Evolutionary conservation across 2,797 vertebrate genomes (phyloP), one percentile per base, ranked within the genome.

Genomic region (Kryptolebias ocellatus): DNA sequence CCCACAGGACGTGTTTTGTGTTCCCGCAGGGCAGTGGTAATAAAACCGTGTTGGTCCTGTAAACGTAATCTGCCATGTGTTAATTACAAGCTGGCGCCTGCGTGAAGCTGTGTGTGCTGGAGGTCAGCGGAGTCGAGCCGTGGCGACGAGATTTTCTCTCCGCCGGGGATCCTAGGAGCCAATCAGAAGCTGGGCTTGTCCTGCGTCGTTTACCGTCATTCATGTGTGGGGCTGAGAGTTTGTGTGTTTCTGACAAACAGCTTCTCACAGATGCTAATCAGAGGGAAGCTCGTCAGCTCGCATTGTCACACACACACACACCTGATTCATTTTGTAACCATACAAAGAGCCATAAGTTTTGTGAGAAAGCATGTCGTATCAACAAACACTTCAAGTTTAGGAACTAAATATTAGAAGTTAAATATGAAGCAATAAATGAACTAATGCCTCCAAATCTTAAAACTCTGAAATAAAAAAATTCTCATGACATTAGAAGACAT

Each of bases 21-120:
- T 68, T 72, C 78, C 83, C 24, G n/a, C 46, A 74, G 82, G 80
- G 70, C 66, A 78, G 70, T 34, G 64, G 81, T 89, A 83, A 90
- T 94, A 93, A 94, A 93, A 91, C 89, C 88, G 46, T 88, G 90
- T 90, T 90, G 89, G 90, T 92, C 91, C 91, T 90, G 92, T 92
- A 93, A 93, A 93, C 87, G 83, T 92, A 92, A 93, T 92, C 92
- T 93, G 87, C 89, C 83, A 79, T 76, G 89, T 90, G 91, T 93
- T 93, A 91, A 93, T 93, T 92, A 93, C 87, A 87, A 89, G 76
- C 87, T 84, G 92, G 93, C 92, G 90, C 91, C 93, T 93, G 80
- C 67, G 80, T 75, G 85, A 81, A 74, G 87, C 82, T 52, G 79
- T 81, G 86, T 82, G 83, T 66, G 81, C 78, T 81, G 67, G 72